These are phyloP conservation scores for Myotis pilosus DNA, from an alignment of 2,797 vertebrate genomes.

Conservation along the genomic window DNA sequence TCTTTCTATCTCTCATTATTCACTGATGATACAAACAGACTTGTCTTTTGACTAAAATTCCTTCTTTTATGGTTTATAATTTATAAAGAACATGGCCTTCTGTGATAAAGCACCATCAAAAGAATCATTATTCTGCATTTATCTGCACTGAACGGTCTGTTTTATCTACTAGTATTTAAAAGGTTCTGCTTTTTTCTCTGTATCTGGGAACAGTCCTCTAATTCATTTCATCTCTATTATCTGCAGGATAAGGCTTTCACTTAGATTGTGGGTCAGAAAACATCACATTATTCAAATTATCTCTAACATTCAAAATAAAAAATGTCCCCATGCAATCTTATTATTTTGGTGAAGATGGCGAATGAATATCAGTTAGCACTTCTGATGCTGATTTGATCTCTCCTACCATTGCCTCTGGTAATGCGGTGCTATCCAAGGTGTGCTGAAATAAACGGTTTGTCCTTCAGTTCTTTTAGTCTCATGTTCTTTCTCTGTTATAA, in stretches of 20 bases:
- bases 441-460: slow-evolving; percentile 61
- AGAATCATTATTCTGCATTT: slow-evolving; percentile 78
- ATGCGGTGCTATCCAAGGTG: slow-evolving; percentile 27
- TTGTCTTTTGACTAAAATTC: slow-evolving; percentile 78
- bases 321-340: slow-evolving; percentile 44
- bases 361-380: slow-evolving; percentile 65
- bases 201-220: slow-evolving; percentile 52
- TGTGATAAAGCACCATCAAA: slow-evolving; percentile 81
- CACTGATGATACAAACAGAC: slow-evolving; percentile 74
- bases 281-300: slow-evolving; percentile 67
- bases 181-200: slow-evolving; percentile 61
- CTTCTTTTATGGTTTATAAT: slow-evolving; percentile 73
- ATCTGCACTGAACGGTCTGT: slow-evolving; percentile 66
- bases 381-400: slow-evolving; percentile 45
- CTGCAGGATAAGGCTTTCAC: slow-evolving; percentile 64
- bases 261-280: slow-evolving; percentile 58
- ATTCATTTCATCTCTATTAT: slow-evolving; percentile 74
- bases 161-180: slow-evolving; percentile 78
- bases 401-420: slow-evolving; percentile 41
- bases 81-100: slow-evolving; percentile 75
- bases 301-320: slow-evolving; percentile 71
- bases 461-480: slow-evolving; percentile 68
- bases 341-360: slow-evolving; percentile 65
- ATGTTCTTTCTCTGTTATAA: slow-evolving; percentile 42
- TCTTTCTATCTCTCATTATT: slow-evolving; percentile 69